phyloP scores from a whole-genome alignment of 1,140 invertebrate species.

The Megalopta genalis region DNA sequence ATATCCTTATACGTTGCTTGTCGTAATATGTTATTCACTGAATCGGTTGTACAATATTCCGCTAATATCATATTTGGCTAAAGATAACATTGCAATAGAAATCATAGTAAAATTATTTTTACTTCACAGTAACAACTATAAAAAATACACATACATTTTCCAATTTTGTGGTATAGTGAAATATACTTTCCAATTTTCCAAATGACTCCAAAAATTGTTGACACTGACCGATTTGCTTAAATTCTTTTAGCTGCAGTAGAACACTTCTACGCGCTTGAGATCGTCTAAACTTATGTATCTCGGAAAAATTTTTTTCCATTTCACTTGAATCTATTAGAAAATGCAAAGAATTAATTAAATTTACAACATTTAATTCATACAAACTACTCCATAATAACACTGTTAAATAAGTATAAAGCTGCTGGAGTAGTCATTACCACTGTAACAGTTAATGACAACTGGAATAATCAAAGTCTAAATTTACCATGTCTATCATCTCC shows the following conservation, averaged over 20 bases:
- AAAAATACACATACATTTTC: slow-evolving; percentile 68
- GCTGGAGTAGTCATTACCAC: background rate
- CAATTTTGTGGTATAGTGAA: slow-evolving; percentile 82
- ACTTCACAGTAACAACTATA: slow-evolving; percentile 13
- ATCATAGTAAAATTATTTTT: slow-evolving; percentile 29
- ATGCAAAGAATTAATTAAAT: slow-evolving; percentile 39
- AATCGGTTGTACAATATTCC: slow-evolving; percentile 79
- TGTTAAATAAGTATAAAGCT: background rate
- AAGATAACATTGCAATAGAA: slow-evolving; percentile 18
- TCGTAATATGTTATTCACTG: slow-evolving; percentile 57
- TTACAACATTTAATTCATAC: slow-evolving; percentile 51
- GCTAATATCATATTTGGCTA: slow-evolving; percentile 85
- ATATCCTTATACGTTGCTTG: slow-evolving; percentile 74
- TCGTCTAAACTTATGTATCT: slow-evolving; percentile 2
- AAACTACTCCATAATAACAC: background rate
- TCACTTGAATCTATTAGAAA: slow-evolving; percentile 82
- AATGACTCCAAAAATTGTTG: slow-evolving; percentile 83
- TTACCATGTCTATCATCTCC: background rate
- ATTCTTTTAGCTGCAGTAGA: slow-evolving; percentile 72
- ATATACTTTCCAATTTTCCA: slow-evolving; percentile 82
- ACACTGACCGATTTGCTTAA: slow-evolving; percentile 81
- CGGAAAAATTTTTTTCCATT: background rate
- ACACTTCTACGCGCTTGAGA: slow-evolving; percentile 25
- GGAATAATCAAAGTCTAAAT: background rate
- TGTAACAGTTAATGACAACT: background rate